Conservation (phyloP, 2,797 vertebrate species). For the Falco rusticolus region DNA sequence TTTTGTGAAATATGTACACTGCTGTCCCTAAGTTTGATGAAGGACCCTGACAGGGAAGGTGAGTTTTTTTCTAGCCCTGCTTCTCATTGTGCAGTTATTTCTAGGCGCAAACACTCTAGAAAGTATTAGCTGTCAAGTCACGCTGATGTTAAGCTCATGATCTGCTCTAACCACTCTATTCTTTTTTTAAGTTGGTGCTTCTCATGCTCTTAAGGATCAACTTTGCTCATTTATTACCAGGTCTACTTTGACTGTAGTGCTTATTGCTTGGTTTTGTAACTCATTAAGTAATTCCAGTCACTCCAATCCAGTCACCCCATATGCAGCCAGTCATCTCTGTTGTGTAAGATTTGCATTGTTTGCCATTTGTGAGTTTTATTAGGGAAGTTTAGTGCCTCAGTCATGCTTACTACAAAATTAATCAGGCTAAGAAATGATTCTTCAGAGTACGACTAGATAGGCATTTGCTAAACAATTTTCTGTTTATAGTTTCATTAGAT, state of each 20-base stretch:
- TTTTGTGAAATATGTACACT: background rate
- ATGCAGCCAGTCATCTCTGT: background rate
- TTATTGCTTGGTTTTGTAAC: background rate
- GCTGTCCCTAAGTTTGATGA: background rate
- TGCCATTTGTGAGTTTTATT: background rate
- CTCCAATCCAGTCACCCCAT: background rate
- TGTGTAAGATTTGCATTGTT: background rate
- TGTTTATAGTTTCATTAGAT: background rate
- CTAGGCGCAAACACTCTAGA: background rate
- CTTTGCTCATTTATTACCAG: background rate
- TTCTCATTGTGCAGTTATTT: background rate
- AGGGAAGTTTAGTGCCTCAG: background rate
- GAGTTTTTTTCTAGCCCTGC: background rate
- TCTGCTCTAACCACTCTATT: background rate
- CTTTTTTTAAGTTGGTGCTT: background rate
- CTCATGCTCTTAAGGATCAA: background rate
- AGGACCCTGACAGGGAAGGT: background rate
- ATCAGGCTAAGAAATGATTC: background rate
- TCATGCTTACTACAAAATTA: background rate
- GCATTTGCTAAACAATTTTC: background rate
- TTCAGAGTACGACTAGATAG: background rate
- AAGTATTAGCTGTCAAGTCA: background rate
- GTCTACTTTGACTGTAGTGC: background rate
- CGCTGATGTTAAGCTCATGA: background rate
- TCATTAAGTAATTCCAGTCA: background rate